Conservation (phyloP, 1,140 invertebrate genomes). For the Panulirus ornatus region DNA sequence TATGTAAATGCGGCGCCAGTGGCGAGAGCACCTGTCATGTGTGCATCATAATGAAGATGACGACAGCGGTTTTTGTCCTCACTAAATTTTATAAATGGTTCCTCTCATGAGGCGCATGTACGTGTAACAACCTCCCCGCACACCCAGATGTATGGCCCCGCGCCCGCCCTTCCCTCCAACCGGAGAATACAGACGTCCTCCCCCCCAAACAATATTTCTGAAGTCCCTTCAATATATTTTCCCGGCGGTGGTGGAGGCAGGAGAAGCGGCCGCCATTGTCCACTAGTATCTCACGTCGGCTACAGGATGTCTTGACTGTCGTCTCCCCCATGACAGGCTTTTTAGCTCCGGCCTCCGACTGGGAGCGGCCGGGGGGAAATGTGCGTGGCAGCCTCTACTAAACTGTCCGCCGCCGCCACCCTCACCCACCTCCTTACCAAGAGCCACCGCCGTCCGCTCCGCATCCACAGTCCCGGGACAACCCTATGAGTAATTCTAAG, state of each 20-base stretch:
- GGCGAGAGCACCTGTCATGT: slow-evolving; percentile 29
- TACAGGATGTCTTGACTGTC: slow-evolving; percentile 71
- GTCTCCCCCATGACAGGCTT: slow-evolving; percentile 57
- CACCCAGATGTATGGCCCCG: neutral
- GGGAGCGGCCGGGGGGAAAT: slow-evolving; percentile 8
- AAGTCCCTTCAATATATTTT: slow-evolving; percentile 62
- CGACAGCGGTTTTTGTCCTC: slow-evolving; percentile 27
- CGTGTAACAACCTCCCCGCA: neutral
- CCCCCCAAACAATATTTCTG: slow-evolving; percentile 61
- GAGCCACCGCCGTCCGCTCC: neutral
- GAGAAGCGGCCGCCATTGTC: slow-evolving; percentile 44
- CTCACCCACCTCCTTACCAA: neutral
- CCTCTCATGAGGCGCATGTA: neutral
- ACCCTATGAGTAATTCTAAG: no score
- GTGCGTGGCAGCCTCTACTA: slow-evolving; percentile 57
- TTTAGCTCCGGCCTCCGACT: slow-evolving; percentile 41
- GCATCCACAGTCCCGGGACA: neutral
- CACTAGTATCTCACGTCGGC: slow-evolving; percentile 56
- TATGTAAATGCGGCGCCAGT: slow-evolving; percentile 6
- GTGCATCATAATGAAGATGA: slow-evolving; percentile 47
- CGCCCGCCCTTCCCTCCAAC: neutral
- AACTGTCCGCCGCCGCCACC: slow-evolving; percentile 44
- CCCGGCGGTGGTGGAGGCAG: neutral
- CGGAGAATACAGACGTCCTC: slow-evolving; percentile 21
- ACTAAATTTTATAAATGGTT: slow-evolving; percentile 47